A percentile compares a stretch with the other conserved stretches of the same genome.
Evolutionary conservation across 2,797 vertebrate species (phyloP).

Genomic region (Vultur gryphus): DNA sequence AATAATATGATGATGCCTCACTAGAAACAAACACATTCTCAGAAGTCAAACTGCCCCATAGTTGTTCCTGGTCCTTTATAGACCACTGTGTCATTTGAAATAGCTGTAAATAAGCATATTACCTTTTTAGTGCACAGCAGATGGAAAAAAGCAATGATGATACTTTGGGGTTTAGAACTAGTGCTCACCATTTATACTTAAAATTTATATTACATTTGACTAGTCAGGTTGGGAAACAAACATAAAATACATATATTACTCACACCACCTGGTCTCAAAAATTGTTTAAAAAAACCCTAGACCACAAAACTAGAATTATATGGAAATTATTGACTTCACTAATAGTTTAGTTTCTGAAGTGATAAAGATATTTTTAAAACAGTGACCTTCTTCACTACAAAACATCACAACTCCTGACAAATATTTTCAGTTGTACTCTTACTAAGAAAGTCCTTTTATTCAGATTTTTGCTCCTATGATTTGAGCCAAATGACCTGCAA

Average conservation of each 20-base stretch:
- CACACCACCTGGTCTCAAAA: neutral
- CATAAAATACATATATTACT: neutral
- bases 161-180: neutral
- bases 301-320: neutral
- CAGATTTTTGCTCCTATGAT: neutral
- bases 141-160: neutral
- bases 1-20: neutral
- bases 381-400: neutral
- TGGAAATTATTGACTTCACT: neutral
- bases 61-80: neutral
- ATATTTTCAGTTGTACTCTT: neutral
- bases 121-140: neutral
- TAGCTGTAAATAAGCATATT: neutral
- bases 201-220: neutral
- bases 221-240: neutral
- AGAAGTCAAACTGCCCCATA: neutral
- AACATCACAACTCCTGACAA: neutral
- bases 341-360: neutral
- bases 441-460: neutral
- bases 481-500: neutral
- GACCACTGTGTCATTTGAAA: neutral
- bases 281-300: neutral
- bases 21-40: neutral
- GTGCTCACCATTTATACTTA: neutral
- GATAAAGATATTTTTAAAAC: neutral